phyloP scores from a whole-genome alignment of 1,140 invertebrate species.

The Idris sp. region DNA sequence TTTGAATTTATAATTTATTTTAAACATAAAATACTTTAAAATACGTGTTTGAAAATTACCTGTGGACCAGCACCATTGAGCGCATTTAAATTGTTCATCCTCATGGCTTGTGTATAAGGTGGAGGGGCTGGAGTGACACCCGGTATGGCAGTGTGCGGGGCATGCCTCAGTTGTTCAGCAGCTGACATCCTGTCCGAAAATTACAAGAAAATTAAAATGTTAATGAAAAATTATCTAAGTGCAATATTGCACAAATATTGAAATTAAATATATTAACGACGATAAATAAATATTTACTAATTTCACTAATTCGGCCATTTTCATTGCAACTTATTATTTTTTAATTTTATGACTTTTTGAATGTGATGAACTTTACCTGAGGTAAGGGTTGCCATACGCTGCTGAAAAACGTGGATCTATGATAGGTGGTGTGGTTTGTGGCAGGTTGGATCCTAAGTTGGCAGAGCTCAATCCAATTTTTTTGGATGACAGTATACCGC shows the following conservation, averaged over 20 bases:
- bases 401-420: constrained; percentile 92
- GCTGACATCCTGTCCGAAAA: constrained; percentile 78
- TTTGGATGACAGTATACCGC: constrained; percentile 78
- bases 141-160: constrained; percentile 85
- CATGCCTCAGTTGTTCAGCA: constrained; percentile 77
- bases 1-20: no score
- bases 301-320: constrained; percentile 44
- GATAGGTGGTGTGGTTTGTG: constrained; percentile 79
- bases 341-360: no score
- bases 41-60: no score
- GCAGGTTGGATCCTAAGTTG: constrained; percentile 76
- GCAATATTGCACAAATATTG: constrained; percentile 41
- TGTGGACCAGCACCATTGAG: constrained; percentile 79
- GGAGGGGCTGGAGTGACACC: constrained; percentile 88
- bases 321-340: no score
- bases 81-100: constrained; percentile 77
- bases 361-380: constrained; percentile 79
- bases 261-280: constrained; percentile 38
- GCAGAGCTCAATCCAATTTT: constrained; percentile 81
- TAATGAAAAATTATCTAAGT: constrained; percentile 49
- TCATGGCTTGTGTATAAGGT: constrained; percentile 81
- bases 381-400: constrained; percentile 92
- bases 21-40: no score
- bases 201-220: constrained; percentile 67
- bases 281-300: constrained; percentile 44